A percentile compares a stretch with the other conserved stretches of the same genome.
phyloP scores from a whole-genome alignment of 2,888 invertebrate genomes.

The Synanthedon tipuliformis region DNA sequence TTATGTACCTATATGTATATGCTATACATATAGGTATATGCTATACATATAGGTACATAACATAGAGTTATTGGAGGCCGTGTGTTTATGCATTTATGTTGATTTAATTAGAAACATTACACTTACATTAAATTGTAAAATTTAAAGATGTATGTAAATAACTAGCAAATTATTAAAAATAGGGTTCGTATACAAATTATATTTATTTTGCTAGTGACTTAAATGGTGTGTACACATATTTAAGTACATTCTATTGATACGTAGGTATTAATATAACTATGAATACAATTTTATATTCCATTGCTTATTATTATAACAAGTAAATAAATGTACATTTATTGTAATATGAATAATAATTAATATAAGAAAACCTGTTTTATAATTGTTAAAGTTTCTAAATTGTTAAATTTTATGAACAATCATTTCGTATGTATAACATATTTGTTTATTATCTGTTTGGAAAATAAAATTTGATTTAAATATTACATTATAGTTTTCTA shows the following conservation, averaged over 20 bases:
- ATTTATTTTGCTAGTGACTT: conserved; percentile 8
- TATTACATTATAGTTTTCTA: no score
- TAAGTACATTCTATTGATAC: background rate
- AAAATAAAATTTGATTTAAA: no score
- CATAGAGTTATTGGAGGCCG: conserved; percentile 1
- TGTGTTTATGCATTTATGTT: conserved; percentile 11
- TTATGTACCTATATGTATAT: no score
- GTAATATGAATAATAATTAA: conserved; percentile 22
- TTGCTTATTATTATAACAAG: background rate
- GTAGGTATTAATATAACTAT: background rate
- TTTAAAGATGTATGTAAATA: conserved; percentile 14
- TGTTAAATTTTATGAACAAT: conserved; percentile 57
- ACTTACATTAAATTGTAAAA: conserved; percentile 6
- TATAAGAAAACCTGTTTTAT: conserved; percentile 34
- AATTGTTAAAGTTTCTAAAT: conserved; percentile 62
- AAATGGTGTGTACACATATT: background rate
- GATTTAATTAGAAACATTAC: conserved; percentile 4
- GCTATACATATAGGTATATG: no score
- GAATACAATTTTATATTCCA: background rate
- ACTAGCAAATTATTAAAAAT: conserved; percentile 9
- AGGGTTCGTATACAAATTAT: conserved; percentile 1
- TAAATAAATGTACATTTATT: conserved; percentile 30
- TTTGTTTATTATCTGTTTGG: no score
- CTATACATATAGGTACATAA: no score
- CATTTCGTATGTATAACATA: conserved; percentile 33